Evolutionary conservation across 2,113 vertebrate species (phyloP).

Genomic region (Amphiprion percula): DNA sequence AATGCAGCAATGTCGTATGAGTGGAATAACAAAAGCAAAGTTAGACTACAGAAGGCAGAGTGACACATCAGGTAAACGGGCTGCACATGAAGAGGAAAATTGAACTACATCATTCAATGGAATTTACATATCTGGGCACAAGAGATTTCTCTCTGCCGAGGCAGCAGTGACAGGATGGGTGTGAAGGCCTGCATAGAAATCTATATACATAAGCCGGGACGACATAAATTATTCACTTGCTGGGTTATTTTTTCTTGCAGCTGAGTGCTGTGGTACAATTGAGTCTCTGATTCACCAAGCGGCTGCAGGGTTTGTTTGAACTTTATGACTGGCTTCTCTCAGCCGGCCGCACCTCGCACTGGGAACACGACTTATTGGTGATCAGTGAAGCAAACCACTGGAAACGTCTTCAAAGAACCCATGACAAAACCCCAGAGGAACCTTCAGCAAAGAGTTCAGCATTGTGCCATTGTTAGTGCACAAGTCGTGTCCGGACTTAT

Average conservation of each 20-base stretch:
- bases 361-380: slow-evolving; percentile 47
- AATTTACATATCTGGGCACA: not conserved
- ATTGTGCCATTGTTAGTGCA: slow-evolving; percentile 17
- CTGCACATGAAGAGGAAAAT: not conserved
- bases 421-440: slow-evolving; percentile 44
- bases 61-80: not conserved
- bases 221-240: slow-evolving; percentile 49
- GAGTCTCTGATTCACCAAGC: slow-evolving; percentile 29
- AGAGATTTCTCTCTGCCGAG: not conserved
- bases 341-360: slow-evolving; percentile 18
- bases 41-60: not conserved
- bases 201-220: not conserved
- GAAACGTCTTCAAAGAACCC: slow-evolving; percentile 57
- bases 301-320: slow-evolving; percentile 41
- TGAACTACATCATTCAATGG: not conserved
- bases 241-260: slow-evolving; percentile 19
- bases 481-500: not conserved
- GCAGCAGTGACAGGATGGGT: not conserved
- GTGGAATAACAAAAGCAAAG: not conserved
- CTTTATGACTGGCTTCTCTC: slow-evolving; percentile 39
- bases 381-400: slow-evolving; percentile 62
- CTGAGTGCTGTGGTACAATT: slow-evolving; percentile 28
- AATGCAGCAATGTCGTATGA: not conserved
- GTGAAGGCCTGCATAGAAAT: not conserved
- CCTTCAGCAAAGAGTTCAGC: slow-evolving; percentile 35